Evolutionary conservation across 2,888 invertebrate species (phyloP).

Genomic region (Metellina segmentata): DNA sequence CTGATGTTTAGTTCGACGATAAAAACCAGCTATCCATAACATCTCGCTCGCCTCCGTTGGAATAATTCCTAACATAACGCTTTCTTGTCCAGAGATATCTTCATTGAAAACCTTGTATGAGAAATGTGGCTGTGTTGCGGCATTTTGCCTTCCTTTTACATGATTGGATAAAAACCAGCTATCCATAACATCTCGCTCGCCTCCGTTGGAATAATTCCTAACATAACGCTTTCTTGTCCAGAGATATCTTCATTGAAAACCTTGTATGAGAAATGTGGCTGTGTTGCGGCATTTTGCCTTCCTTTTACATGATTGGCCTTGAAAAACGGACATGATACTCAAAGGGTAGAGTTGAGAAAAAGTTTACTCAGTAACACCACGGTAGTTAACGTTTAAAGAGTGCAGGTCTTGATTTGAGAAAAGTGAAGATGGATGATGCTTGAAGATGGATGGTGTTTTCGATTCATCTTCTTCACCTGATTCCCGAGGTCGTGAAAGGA

Average conservation of each 20-base stretch:
- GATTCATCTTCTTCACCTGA: slow-evolving; percentile 18
- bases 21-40: too few species aligned
- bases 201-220: too few species aligned
- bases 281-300: not conserved
- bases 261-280: too few species aligned
- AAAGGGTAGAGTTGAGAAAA: not conserved
- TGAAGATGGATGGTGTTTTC: not conserved
- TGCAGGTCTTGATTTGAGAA: not conserved
- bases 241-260: too few species aligned
- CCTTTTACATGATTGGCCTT: not conserved
- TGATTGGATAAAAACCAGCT: not conserved
- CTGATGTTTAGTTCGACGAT: too few species aligned
- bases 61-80: too few species aligned
- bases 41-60: too few species aligned
- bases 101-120: too few species aligned
- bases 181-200: too few species aligned
- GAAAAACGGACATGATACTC: not conserved
- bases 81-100: too few species aligned
- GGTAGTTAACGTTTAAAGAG: not conserved
- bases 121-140: not conserved
- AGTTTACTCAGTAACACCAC: not conserved
- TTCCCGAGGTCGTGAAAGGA: not conserved
- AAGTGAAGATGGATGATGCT: slow-evolving; percentile 12
- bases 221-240: too few species aligned
- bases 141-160: not conserved